Base-by-base conservation (phyloP, 1,140 invertebrate species). In the Leptopilina boulardi region DNA sequence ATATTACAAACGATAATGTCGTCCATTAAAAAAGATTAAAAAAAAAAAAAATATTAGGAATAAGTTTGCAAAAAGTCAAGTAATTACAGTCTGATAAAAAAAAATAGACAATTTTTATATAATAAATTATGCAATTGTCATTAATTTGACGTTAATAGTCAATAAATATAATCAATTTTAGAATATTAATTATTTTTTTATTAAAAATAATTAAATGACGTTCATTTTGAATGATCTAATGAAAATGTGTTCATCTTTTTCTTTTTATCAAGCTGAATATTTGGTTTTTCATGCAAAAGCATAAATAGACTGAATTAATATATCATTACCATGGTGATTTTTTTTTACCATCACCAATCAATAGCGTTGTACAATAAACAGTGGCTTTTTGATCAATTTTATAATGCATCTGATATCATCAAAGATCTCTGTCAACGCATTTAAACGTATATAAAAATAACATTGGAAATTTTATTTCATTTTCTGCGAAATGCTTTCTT, bases 231-330 rank as follows among this genome's bases (percentile, higher is more conserved):
- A 34, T 34, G 30, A 34, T 34, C 30, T 6, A n/a, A 15, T 42
- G 41, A 47, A 47, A 15, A 13, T 47, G n/a, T 47, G 13, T 47
- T 47, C 13, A 6, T 51, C 47, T 18, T 38, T 38, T 38, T n/a
- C n/a, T 51, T 51, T 51, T 51, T 51, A 51, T 51, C 47, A 51
- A 18, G 47, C 47, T 51, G 13, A 51, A 51, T 51, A 18, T 51
- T 18, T 51, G 47, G 47, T 51, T 51, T 47, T n/a, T n/a, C 2
- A 51, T 51, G 47, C 47, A 51, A 51, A 51, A 51, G 47, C 47
- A n/a, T 51, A n/a, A 51, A 51, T 51, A 51, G 47, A 51, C 47
- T 51, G 47, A 51, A 51, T n/a, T 51, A n/a, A n/a, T 51, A 18
- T 3, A n/a, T 18, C 15, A 15, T 47, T 47, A 47, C 44, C 44